Evolutionary conservation across 2,113 vertebrate genomes (phyloP), one percentile per base, ranked within the genome.

Genomic region (Varanus salvator): DNA sequence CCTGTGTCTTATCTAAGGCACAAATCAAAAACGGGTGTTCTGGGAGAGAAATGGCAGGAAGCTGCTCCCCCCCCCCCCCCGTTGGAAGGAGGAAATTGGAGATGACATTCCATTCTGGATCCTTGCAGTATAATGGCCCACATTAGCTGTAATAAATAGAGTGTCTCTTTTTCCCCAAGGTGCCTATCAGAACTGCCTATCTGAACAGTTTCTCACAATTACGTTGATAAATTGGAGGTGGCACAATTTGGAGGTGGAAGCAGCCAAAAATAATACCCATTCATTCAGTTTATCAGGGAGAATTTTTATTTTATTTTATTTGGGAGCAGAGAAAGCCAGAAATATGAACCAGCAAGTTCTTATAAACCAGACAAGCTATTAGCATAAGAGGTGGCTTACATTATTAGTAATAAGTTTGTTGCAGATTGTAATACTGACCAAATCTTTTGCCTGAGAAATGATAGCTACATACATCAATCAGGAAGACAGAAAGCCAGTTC

Each of bases 201-300:
- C 88, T 86, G 88, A 91, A 87, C 52, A 44, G 64, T 94, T 93
- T 84, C 87, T 92, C 91, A 89, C 90, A 93, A 92, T 72, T 80
- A 66, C 91, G 94, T 74, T 94, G 88, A 94, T 93, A 94, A 95
- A 94, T 94, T 93, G 89, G 77, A 93, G 71, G 38, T 86, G 88
- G 90, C 87, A 90, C 91, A 95, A 93, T 93, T 60, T 64, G 94
- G 93, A 95, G 91, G 94, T 93, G 90, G 91, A 91, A 77, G 87
- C 80, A 34, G 95, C 96, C 95, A 91, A 94, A 57, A 88, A 89
- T 94, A 95, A 95, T 87, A 95, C 85, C 91, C 38, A 93, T 94
- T 77, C 75, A 75, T 92, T 90, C 93, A 84, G 94, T 94, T 95
- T 95, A 94, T 96, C 94, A 96, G 90, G 95, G 83, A 77, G 84